Evolutionary conservation across 2,888 invertebrate species (phyloP).

Genomic region (Scaptomyza parva): DNA sequence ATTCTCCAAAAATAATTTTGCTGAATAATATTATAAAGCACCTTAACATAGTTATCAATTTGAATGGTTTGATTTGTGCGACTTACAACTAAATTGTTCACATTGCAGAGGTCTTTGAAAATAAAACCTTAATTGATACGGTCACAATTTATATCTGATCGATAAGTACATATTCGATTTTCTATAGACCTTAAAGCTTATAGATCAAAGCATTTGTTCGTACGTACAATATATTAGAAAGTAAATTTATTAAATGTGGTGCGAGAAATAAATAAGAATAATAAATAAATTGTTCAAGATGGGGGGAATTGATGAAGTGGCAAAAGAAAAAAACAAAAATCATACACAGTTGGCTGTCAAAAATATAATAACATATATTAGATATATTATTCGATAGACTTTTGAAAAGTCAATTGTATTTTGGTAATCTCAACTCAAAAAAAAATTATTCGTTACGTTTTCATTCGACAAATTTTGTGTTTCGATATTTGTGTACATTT

Average conservation of each 20-base stretch:
- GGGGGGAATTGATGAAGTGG: slow-evolving; percentile 3
- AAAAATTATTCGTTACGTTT: slow-evolving; percentile 14
- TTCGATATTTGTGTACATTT: slow-evolving; percentile 28
- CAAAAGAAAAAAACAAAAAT: slow-evolving; percentile 9
- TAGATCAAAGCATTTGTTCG: slow-evolving; percentile 3
- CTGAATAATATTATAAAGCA: slow-evolving; percentile 58
- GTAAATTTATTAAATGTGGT: slow-evolving; percentile 10
- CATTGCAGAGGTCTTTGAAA: slow-evolving; percentile 12
- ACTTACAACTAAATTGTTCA: slow-evolving; percentile 47
- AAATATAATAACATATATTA: slow-evolving; percentile 14
- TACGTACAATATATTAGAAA: slow-evolving; percentile 8
- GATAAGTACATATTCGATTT: slow-evolving; percentile 18
- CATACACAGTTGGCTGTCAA: slow-evolving; percentile 44
- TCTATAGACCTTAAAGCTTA: background rate
- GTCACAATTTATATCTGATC: slow-evolving; percentile 3
- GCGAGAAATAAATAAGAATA: slow-evolving; percentile 40
- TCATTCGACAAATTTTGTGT: slow-evolving; percentile 5
- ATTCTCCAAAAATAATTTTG: slow-evolving; percentile 66
- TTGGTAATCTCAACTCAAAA: slow-evolving; percentile 16
- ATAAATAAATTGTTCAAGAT: slow-evolving; percentile 25
- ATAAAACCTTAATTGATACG: slow-evolving; percentile 15
- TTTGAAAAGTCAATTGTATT: slow-evolving; percentile 22
- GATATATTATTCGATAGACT: slow-evolving; percentile 17
- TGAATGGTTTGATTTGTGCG: slow-evolving; percentile 58
- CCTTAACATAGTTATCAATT: slow-evolving; percentile 57